phyloP scores from a whole-genome alignment of 2,888 invertebrate species.

The Hybos culiciformis region DNA sequence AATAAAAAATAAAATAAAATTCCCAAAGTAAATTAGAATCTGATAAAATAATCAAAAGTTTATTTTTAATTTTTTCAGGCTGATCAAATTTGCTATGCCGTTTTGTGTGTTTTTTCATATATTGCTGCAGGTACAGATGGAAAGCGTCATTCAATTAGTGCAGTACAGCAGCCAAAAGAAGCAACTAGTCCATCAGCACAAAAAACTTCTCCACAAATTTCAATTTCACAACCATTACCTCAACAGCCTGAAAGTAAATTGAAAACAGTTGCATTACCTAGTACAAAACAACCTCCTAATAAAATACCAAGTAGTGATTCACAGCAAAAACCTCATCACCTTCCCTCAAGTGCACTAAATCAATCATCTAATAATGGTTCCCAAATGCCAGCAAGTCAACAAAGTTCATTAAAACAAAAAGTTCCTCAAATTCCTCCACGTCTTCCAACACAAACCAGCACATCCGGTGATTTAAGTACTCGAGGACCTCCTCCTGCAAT shows the following conservation, averaged over 20 bases:
- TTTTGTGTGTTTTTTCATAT: slow-evolving; percentile 97
- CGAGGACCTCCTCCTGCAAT: slow-evolving; percentile 33
- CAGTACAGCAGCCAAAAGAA: slow-evolving; percentile 12
- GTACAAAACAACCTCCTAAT: slow-evolving; percentile 11
- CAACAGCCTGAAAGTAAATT: slow-evolving; percentile 19
- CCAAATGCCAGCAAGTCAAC: slow-evolving; percentile 10
- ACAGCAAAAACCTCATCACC: slow-evolving; percentile 6
- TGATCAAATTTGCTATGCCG: slow-evolving; percentile 98
- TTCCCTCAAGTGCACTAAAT: slow-evolving; percentile 11
- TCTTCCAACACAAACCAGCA: slow-evolving; percentile 29
- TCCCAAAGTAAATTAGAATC: background rate
- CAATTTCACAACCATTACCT: slow-evolving; percentile 16
- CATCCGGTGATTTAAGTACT: slow-evolving; percentile 18
- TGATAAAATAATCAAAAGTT: slow-evolving; percentile 5
- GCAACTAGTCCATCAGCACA: slow-evolving; percentile 12
- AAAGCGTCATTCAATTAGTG: background rate
- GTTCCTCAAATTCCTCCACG: slow-evolving; percentile 33
- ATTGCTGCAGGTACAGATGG: slow-evolving; percentile 64
- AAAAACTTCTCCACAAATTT: slow-evolving; percentile 9
- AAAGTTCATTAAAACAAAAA: slow-evolving; percentile 12
- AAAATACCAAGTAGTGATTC: slow-evolving; percentile 11
- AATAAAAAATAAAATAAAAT: background rate
- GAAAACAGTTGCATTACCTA: slow-evolving; percentile 28
- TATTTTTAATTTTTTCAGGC: slow-evolving; percentile 46
- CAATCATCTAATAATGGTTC: slow-evolving; percentile 9